Evolutionary conservation across 2,888 invertebrate genomes (phyloP).

Genomic region (Amphipoea oculea): DNA sequence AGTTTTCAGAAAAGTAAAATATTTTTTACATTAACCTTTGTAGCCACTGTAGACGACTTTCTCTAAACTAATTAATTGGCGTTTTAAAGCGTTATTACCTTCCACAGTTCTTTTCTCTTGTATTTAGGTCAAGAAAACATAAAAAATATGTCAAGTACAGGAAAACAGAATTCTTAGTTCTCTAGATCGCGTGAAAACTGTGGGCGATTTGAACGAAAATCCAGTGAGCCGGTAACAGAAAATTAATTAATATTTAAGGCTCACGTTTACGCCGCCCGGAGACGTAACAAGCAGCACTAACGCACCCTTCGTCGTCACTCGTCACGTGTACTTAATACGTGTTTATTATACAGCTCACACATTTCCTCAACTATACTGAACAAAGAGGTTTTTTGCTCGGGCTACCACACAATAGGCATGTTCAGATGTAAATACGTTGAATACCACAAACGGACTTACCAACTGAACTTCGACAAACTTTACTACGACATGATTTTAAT

Average conservation of each 20-base stretch:
- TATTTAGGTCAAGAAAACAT: neutral
- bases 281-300: slow-evolving; percentile 50
- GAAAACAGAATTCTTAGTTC: neutral
- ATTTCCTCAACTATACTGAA: slow-evolving; percentile 55
- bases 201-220: neutral
- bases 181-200: neutral
- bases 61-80: neutral
- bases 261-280: slow-evolving; percentile 36
- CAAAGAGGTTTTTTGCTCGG: slow-evolving; percentile 54
- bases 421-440: slow-evolving; percentile 33
- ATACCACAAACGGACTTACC: slow-evolving; percentile 23
- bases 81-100: neutral
- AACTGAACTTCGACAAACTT: no score
- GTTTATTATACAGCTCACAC: slow-evolving; percentile 28
- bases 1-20: neutral
- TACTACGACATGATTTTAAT: no score
- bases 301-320: slow-evolving; percentile 50
- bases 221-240: neutral
- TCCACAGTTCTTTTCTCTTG: neutral
- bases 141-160: neutral
- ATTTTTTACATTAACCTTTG: neutral
- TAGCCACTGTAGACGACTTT: neutral
- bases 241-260: slow-evolving; percentile 23
- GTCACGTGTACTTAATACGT: slow-evolving; percentile 54
- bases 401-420: slow-evolving; percentile 37